These are phyloP conservation scores for Camptogramma bilineatum DNA, from an alignment of 2,888 invertebrate genomes.

Conservation along the genomic window DNA sequence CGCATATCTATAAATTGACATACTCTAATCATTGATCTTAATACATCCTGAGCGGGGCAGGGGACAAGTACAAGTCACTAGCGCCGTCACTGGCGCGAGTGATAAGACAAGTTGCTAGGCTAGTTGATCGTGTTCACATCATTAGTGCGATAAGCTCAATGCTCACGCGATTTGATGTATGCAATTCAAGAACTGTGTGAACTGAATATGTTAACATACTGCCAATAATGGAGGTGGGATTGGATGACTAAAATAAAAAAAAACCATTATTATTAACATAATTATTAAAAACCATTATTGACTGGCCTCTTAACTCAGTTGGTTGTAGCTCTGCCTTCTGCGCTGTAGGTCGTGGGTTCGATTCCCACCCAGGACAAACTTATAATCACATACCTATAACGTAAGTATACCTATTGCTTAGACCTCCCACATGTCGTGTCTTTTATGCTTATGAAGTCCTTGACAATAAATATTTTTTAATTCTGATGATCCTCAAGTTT, in stretches of 20 bases:
- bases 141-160: slow-evolving; percentile 44
- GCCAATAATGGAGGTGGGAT: neutral
- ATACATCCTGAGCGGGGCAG: neutral
- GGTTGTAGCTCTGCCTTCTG: no score
- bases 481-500: neutral
- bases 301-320: no score
- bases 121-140: slow-evolving; percentile 36
- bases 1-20: neutral
- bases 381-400: no score
- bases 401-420: no score
- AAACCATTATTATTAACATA: no score
- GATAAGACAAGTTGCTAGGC: slow-evolving; percentile 8
- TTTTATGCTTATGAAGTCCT: neutral
- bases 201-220: neutral
- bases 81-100: slow-evolving; percentile 8
- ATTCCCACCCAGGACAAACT: no score
- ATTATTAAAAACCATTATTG: no score
- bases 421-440: neutral
- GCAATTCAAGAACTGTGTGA: neutral
- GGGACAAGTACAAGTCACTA: slow-evolving; percentile 17
- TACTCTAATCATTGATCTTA: slow-evolving; percentile 9
- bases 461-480: no score
- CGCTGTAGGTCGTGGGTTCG: no score
- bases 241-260: neutral
- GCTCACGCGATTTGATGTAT: slow-evolving; percentile 39